These are phyloP conservation scores for Stenichneumon culpator DNA, from an alignment of 2,888 invertebrate genomes.

Conservation along the genomic window DNA sequence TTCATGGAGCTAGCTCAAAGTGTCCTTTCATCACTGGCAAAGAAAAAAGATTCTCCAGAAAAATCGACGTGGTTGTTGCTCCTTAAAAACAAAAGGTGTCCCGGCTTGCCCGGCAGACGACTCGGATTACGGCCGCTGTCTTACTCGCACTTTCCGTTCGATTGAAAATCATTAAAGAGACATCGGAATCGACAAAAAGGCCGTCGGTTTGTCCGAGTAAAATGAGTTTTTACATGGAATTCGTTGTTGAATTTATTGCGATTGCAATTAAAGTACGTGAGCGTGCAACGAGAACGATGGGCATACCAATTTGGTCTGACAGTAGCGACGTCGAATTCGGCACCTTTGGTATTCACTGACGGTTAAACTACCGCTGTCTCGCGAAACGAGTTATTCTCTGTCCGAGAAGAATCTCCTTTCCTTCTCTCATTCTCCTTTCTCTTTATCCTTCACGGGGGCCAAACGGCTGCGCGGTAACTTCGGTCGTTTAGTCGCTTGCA, in stretches of 20 bases:
- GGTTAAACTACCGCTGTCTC: conserved; percentile 70
- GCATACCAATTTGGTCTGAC: conserved; percentile 59
- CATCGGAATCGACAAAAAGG: not conserved
- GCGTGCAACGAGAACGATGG: conserved; percentile 41
- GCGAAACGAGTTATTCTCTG: conserved; percentile 69
- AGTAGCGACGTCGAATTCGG: conserved; percentile 64
- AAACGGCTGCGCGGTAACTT: conserved; percentile 21
- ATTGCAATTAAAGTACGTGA: conserved; percentile 50
- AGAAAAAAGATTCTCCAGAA: too few species aligned
- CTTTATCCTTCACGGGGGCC: not conserved
- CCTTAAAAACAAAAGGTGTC: too few species aligned
- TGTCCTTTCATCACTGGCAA: too few species aligned
- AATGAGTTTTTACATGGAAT: conserved; percentile 26
- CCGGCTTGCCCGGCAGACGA: too few species aligned
- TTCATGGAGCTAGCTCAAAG: too few species aligned
- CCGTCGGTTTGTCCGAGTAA: conserved; percentile 1
- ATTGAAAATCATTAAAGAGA: conserved; percentile 38
- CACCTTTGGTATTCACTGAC: conserved; percentile 70
- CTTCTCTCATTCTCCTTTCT: conserved; percentile 44
- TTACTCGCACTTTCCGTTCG: conserved; percentile 9
- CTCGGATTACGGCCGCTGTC: not conserved
- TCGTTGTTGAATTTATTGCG: conserved; percentile 45
- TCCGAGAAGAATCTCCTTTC: conserved; percentile 58
- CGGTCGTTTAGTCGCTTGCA: conserved; percentile 60
- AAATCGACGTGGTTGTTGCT: too few species aligned